phyloP scores from a whole-genome alignment of 1,140 invertebrate species.

The Drosophila pseudoananassae region DNA sequence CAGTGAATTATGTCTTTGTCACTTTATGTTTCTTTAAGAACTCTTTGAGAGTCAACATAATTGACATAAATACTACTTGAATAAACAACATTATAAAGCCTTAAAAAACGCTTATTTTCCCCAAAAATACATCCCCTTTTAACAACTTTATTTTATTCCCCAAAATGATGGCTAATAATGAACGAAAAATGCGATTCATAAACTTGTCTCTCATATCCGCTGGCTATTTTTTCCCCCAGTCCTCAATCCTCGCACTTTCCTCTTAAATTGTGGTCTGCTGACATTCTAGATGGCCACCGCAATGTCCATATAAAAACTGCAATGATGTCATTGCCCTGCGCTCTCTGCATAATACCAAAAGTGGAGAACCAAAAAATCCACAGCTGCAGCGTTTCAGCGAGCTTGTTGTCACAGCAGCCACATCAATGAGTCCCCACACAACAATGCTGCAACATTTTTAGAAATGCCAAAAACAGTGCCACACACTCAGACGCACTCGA shows the following conservation, averaged over 20 bases:
- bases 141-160: not conserved
- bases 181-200: slow-evolving; percentile 35
- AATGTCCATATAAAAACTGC: slow-evolving; percentile 49
- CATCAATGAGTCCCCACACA: slow-evolving; percentile 70
- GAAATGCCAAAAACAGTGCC: slow-evolving; percentile 72
- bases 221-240: not conserved
- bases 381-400: slow-evolving; percentile 50
- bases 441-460: slow-evolving; percentile 59
- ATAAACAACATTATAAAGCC: not conserved
- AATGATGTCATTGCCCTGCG: slow-evolving; percentile 67
- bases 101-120: not conserved
- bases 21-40: not conserved
- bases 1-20: slow-evolving; percentile 5
- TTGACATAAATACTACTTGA: too few relatives aligned
- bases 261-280: slow-evolving; percentile 27
- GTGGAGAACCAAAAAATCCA: slow-evolving; percentile 10
- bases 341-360: not conserved
- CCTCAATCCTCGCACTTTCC: slow-evolving; percentile 1
- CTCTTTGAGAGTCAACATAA: too few relatives aligned
- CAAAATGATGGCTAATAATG: slow-evolving; percentile 25
- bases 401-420: slow-evolving; percentile 68
- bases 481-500: slow-evolving; percentile 52
- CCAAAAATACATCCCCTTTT: not conserved
- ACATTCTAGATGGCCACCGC: slow-evolving; percentile 38
- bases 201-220: slow-evolving; percentile 26